These are phyloP conservation scores for Trichosurus vulpecula DNA, from an alignment of 2,797 vertebrate genomes.

Conservation along the genomic window DNA sequence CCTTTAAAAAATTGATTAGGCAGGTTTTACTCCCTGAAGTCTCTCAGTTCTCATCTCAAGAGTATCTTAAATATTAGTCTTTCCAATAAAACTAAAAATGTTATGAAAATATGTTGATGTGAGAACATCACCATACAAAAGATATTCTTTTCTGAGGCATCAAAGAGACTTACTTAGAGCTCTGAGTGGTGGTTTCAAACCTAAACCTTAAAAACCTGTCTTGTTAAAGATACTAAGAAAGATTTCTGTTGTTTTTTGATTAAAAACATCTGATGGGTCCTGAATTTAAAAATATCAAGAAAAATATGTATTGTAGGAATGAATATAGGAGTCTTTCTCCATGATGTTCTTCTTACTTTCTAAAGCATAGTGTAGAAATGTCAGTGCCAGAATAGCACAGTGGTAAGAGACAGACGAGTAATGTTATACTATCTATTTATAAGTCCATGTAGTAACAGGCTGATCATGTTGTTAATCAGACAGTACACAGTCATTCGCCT, in stretches of 20 bases:
- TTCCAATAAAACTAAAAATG: not conserved
- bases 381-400: not conserved
- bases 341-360: not conserved
- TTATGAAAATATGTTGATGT: not conserved
- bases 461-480: constrained; percentile 11
- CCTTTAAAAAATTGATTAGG: not conserved
- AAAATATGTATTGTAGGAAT: not conserved
- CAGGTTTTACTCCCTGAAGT: not conserved
- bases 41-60: not conserved
- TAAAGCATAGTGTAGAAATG: not conserved
- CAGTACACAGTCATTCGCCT: not conserved
- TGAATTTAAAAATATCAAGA: constrained; percentile 15
- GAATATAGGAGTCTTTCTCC: not conserved
- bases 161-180: not conserved
- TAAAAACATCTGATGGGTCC: not conserved
- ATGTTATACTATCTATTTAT: not conserved
- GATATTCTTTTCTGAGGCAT: not conserved
- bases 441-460: not conserved
- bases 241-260: not conserved
- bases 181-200: not conserved
- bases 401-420: not conserved
- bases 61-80: no score
- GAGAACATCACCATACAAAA: not conserved
- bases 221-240: not conserved
- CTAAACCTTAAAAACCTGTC: not conserved